Percentiles rank a stretch among this genome's conserved stretches.
These are phyloP conservation scores for Crotalus viridis DNA, from an alignment of 2,113 vertebrate genomes.

Conservation along the genomic window DNA sequence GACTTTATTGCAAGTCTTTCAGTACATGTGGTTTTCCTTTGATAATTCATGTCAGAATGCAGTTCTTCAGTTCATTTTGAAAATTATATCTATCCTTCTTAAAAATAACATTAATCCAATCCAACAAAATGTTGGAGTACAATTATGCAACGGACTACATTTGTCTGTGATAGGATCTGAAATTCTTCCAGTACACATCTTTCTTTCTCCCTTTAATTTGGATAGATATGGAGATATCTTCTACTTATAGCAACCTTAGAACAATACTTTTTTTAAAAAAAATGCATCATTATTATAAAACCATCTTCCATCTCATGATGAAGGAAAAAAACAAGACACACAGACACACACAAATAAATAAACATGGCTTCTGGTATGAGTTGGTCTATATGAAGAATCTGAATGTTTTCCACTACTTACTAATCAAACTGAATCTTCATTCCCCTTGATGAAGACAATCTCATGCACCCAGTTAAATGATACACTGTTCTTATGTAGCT, in stretches of 20 bases:
- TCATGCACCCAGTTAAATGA: constrained; percentile 35
- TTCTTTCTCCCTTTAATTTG: background rate
- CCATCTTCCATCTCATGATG: background rate
- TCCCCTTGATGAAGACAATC: constrained; percentile 13
- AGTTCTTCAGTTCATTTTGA: background rate
- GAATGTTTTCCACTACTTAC: constrained; percentile 10
- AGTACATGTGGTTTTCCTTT: background rate
- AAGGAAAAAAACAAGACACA: background rate
- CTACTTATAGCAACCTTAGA: background rate
- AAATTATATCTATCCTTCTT: background rate
- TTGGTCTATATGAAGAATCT: constrained; percentile 18
- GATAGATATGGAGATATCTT: background rate
- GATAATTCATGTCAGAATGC: background rate
- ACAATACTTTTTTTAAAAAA: background rate
- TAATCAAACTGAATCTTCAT: constrained; percentile 34
- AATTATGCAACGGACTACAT: no score
- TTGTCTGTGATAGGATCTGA: background rate
- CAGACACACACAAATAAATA: constrained; percentile 7
- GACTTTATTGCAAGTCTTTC: no score
- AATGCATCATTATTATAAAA: background rate
- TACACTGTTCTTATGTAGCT: constrained; percentile 53
- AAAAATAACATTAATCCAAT: no score
- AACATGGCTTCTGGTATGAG: constrained; percentile 26
- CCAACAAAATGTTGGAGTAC: no score
- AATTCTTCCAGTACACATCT: background rate